Base-by-base conservation (phyloP, 2,888 invertebrate species). In the Ephialtes manifestator region DNA sequence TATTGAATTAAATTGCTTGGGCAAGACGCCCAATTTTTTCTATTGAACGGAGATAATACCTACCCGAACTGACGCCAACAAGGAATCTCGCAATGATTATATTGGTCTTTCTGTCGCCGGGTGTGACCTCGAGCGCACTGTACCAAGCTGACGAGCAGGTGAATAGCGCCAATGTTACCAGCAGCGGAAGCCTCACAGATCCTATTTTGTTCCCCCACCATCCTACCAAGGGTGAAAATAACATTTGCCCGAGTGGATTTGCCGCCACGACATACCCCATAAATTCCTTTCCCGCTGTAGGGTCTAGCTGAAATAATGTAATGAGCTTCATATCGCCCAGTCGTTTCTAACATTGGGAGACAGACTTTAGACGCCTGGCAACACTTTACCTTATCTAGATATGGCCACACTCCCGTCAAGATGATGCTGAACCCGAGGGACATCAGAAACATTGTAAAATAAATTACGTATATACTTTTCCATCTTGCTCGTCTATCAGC, bases 371-470 rank as follows among this genome's bases (percentile, higher is more conserved):
- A n/a, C 31, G 46, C 11, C 15, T 60, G 11, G 13, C 28, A 5
- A 76, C 39, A 79, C 81, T 70, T 93, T 95, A 98, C 98, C 96
- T 97, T 97, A 92, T 97, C 96, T 81, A 98, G 95, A 93, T 97
- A 98, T 1, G 98, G 98, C 97, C 97, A 98, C 67, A 98, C 97
- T 79, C 98, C 98, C 0, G 98, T 98, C 63, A 98, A 95, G 88
- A 97, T 96, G 88, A 98, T 97, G 93, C 98, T 98, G 94, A 98
- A 98, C 35, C 97, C 98, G 71, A 98, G 95, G 0, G 97, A 97
- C 96, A 98, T 98, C 88, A 98, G 95, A 94, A 98, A 98, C 97
- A 98, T 97, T 78, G 98, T 98, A 94, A 97, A 97, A 94, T 98
- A 98, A 91, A 98, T 97, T 60, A 97, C 95, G 91, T 97, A 96